Evolutionary conservation across 2,888 invertebrate species (phyloP), one percentile per base, ranked within the genome.

Genomic region (Creontiades dilutus): DNA sequence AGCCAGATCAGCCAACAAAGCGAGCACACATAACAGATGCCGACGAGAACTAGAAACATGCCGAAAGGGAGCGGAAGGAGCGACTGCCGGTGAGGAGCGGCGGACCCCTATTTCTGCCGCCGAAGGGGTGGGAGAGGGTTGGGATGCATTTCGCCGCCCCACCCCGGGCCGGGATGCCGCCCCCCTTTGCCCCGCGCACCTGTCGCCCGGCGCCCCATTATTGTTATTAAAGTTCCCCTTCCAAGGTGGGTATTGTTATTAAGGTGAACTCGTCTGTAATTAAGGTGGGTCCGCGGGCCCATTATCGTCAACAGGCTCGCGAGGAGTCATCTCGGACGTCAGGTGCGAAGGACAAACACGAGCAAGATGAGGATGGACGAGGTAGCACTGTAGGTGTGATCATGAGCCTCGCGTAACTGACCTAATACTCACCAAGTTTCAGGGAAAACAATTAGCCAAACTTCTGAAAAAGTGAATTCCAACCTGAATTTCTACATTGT

Each of bases 31-130:
- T 89, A 89, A 82, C 89, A 82, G 89, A 89, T 19, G 23, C 68
- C 89, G 82, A 89, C 89, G 82, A 89, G 89, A 61, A 89, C 81
- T 28, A 89, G 81, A 89, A 89, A 82, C 89, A 89, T 89, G 46
- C 81, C 89, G 89, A 61, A 89, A 52, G 68, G 61, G 82, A 84
- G 82, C n/a, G 61, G 82, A 57, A 13, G 61, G 89, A 89, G 57
- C 80, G 82, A 89, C 89, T 89, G 89, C 23, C 82, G 19, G 5
- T 23, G 82, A 23, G 48, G 82, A 82, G 82, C n/a, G 52, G 82
- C 48, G 52, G 82, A 82, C 82, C 82, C 82, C 82, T 52, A 52
- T 47, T 82, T 61, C 75, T 55, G 86, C 68, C 75, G 86, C 86
- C 75, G 47, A 86, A 75, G 86, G 86, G 86, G 75, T 75, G 86